Percentiles rank a stretch among this genome's conserved stretches.
phyloP scores from a whole-genome alignment of 1,140 invertebrate genomes.

The Caenorhabditis brenneri region DNA sequence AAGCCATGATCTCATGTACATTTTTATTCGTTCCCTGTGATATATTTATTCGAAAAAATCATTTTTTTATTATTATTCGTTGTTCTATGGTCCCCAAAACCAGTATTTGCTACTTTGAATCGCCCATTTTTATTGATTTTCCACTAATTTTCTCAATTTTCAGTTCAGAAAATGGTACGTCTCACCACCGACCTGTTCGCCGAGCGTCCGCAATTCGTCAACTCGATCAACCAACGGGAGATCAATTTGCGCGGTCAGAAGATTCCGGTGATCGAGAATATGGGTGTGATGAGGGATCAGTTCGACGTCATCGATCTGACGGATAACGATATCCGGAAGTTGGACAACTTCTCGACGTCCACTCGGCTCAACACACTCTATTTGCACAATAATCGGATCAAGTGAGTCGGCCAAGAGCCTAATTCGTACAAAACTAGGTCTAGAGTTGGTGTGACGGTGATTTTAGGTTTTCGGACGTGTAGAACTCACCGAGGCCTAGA shows the following conservation, averaged over 20 bases:
- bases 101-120: too few species aligned
- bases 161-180: constrained; percentile 86
- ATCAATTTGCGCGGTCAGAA: constrained; percentile 95
- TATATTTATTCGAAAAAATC: too few species aligned
- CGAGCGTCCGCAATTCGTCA: constrained; percentile 87
- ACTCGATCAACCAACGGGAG: constrained; percentile 90
- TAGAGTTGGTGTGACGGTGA: too few species aligned
- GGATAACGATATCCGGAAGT: constrained; percentile 94
- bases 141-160: neutral
- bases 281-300: constrained; percentile 95
- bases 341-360: constrained; percentile 94
- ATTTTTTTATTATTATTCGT: too few species aligned
- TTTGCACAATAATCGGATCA: constrained; percentile 94
- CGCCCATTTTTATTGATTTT: neutral
- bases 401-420: constrained; percentile 77
- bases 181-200: constrained; percentile 89
- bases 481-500: too few species aligned
- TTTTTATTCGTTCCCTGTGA: too few species aligned
- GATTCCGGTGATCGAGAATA: constrained; percentile 96
- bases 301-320: constrained; percentile 99
- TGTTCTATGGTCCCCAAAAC: too few species aligned
- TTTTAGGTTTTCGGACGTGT: too few species aligned
- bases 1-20: too few species aligned
- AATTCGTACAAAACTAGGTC: too few species aligned
- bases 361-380: constrained; percentile 87